phyloP scores from a whole-genome alignment of 2,888 invertebrate genomes.

The Perizoma affinitatum region DNA sequence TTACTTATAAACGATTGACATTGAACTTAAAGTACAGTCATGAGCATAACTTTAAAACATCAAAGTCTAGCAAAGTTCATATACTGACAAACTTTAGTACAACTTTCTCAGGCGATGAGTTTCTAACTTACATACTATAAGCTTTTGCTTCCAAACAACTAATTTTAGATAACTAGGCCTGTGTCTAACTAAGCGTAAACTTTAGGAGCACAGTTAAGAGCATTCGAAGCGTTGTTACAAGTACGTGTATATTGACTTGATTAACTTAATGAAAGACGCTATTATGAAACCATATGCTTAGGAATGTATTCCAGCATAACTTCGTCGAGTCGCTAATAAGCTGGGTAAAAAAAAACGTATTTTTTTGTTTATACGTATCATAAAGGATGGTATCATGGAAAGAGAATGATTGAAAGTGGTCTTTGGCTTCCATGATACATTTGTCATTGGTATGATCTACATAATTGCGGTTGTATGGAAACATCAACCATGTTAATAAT shows the following conservation, averaged over 20 bases:
- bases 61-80: conserved; percentile 12
- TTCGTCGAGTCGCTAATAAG: no score
- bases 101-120: conserved; percentile 10
- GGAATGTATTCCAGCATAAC: not conserved
- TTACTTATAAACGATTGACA: no score
- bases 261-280: conserved; percentile 10
- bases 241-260: conserved; percentile 21
- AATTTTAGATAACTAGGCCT: conserved; percentile 10
- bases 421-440: no score
- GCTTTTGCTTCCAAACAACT: conserved; percentile 17
- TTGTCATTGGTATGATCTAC: no score
- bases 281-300: not conserved
- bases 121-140: conserved; percentile 9
- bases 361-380: no score
- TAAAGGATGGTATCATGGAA: no score
- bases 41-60: conserved; percentile 10
- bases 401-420: no score
- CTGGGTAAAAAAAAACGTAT: no score
- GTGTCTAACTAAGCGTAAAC: conserved; percentile 10
- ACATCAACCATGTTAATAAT: no score
- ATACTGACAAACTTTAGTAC: conserved; percentile 11
- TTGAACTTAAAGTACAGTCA: no score
- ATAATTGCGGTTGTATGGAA: no score
- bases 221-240: no score
- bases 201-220: conserved; percentile 5